These are phyloP conservation scores for Cenopis cana DNA, from an alignment of 2,888 invertebrate species.

Conservation along the genomic window DNA sequence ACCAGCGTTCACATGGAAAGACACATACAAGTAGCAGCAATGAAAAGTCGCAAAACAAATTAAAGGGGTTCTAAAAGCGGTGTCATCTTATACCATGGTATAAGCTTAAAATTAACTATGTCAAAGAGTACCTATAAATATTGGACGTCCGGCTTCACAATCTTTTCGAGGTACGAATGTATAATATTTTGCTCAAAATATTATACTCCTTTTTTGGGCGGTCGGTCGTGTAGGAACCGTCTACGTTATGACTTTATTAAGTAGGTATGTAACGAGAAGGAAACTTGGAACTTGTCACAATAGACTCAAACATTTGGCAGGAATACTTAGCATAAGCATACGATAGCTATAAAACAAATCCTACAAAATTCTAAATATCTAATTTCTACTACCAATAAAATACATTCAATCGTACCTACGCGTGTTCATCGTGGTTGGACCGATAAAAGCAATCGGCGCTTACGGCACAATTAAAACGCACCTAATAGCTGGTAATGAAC, in stretches of 20 bases:
- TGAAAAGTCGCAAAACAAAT: slow-evolving; percentile 6
- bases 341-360: too few species aligned
- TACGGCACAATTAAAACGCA: slow-evolving; percentile 67
- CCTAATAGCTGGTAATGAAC: slow-evolving; percentile 82
- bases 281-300: not conserved
- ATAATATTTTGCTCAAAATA: too few species aligned
- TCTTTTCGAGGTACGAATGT: too few species aligned
- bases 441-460: slow-evolving; percentile 48
- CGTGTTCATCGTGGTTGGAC: slow-evolving; percentile 15
- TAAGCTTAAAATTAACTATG: too few species aligned
- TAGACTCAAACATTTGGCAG: too few species aligned
- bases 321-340: too few species aligned
- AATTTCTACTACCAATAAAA: slow-evolving; percentile 6
- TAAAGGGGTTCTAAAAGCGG: too few species aligned
- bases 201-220: too few species aligned
- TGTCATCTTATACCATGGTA: too few species aligned
- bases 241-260: not conserved
- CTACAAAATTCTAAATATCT: not conserved
- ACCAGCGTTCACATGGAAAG: slow-evolving; percentile 11
- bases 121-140: too few species aligned
- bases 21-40: slow-evolving; percentile 16
- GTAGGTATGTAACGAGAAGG: not conserved
- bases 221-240: not conserved
- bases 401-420: not conserved
- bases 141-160: too few species aligned